These are phyloP conservation scores for Dusona sp. DNA, from an alignment of 2,888 invertebrate species.

Conservation along the genomic window DNA sequence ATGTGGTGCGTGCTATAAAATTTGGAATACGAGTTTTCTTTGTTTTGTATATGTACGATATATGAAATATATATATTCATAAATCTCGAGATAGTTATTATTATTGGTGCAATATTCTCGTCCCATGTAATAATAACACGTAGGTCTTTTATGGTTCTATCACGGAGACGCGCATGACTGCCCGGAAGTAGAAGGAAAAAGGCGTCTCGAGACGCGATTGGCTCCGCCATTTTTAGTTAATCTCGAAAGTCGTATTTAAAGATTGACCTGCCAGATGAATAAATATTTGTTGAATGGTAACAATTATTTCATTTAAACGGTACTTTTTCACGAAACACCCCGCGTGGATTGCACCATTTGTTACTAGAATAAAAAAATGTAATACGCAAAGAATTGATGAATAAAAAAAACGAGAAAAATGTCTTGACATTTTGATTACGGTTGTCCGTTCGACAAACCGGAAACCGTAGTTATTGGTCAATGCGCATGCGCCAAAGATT, in stretches of 20 bases:
- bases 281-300: too few relatives aligned
- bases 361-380: background rate
- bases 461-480: background rate
- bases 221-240: background rate
- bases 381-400: background rate
- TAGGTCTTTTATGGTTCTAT: background rate
- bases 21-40: slow-evolving; percentile 34
- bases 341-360: background rate
- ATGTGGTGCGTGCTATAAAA: background rate
- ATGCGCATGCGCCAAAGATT: slow-evolving; percentile 19
- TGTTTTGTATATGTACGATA: slow-evolving; percentile 53
- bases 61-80: slow-evolving; percentile 54
- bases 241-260: background rate
- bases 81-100: slow-evolving; percentile 37
- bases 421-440: background rate
- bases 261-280: too few relatives aligned
- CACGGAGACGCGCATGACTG: background rate
- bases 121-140: slow-evolving; percentile 5
- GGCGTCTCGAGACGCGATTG: background rate
- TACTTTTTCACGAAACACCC: background rate
- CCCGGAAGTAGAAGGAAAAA: slow-evolving; percentile 1
- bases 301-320: background rate
- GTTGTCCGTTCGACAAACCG: background rate
- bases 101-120: background rate
- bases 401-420: background rate